Evolutionary conservation across 2,797 vertebrate genomes (phyloP), one percentile per base, ranked within the genome.

Genomic region (Acipenser transmontanus): DNA sequence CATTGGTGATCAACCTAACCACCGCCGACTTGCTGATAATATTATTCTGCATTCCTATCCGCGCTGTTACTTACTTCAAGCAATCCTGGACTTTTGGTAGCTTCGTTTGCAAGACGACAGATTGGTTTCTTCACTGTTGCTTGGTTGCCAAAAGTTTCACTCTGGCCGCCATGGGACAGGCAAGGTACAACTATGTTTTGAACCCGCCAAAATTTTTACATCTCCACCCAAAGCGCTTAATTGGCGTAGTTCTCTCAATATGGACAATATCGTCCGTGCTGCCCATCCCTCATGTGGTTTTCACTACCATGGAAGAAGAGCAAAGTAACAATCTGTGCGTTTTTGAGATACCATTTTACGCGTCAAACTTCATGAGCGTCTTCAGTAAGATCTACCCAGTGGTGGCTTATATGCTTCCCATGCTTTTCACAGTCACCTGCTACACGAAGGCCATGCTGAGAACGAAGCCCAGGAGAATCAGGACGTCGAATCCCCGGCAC

Each of bases 111-210:
- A 82, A 77, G 70, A 88, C 88, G 20, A 63, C 87, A 6, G 91
- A 90, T 70, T 93, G 91, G 90, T 84, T 92, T 68, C 89, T 93
- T 49, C 88, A 92, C 72, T 81, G 84, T 0, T 91, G 87, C 47
- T 68, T 92, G 66, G 74, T 83, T 0, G 87, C 83, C 1, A 93
- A 92, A 80, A 87, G 87, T 64, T 78, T 93, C 6, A 86, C 80
- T 34, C 82, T 93, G 1, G 86, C 85, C 0, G 82, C 76, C 5
- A 82, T 85, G 47, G 86, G 80, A 7, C 80, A 76, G 47, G 88
- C 87, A 56, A 79, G 82, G 10, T 84, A 88, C 72, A 77, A 76
- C 1, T 51, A 80, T n/a, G 77, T 74, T 0, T 67, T 74, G 9
- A 74, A 74, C 67, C 10, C 76, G 1, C 50, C 73, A 1, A 14